Evolutionary conservation across 2,888 invertebrate genomes (phyloP).

Genomic region (Hetaerina titia): DNA sequence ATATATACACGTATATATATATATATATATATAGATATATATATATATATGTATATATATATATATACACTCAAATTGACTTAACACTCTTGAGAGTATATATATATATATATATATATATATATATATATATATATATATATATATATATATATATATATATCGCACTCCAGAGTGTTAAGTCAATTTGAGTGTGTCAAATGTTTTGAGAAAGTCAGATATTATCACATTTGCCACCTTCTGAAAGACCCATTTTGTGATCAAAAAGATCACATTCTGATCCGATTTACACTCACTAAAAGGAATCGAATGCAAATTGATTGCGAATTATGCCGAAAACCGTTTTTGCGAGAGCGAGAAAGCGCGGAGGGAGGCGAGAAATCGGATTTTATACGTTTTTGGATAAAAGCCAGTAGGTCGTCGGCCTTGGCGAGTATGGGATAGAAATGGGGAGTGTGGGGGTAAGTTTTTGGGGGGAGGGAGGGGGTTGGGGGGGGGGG

Average conservation of each 20-base stretch:
- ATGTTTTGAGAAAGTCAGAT: background rate
- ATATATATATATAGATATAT: too few species aligned
- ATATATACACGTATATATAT: too few species aligned
- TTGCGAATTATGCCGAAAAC: slow-evolving; percentile 15
- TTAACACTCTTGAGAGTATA: too few species aligned
- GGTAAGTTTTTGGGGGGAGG: background rate
- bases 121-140: too few species aligned
- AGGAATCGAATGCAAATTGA: background rate
- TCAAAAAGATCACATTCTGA: background rate
- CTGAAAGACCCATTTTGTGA: background rate
- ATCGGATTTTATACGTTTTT: background rate
- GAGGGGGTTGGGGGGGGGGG: background rate
- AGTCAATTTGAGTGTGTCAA: background rate
- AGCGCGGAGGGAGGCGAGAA: background rate
- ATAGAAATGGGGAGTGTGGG: too few species aligned
- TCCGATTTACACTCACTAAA: background rate
- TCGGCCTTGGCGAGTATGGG: background rate
- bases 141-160: too few species aligned
- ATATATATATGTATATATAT: too few species aligned
- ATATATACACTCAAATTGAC: too few species aligned
- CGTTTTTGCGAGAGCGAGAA: background rate
- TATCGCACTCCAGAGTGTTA: too few species aligned
- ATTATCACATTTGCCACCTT: background rate
- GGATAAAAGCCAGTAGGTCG: background rate
- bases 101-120: too few species aligned